Evolutionary conservation across 2,797 vertebrate species (phyloP).

Genomic region (Ara ararauna): DNA sequence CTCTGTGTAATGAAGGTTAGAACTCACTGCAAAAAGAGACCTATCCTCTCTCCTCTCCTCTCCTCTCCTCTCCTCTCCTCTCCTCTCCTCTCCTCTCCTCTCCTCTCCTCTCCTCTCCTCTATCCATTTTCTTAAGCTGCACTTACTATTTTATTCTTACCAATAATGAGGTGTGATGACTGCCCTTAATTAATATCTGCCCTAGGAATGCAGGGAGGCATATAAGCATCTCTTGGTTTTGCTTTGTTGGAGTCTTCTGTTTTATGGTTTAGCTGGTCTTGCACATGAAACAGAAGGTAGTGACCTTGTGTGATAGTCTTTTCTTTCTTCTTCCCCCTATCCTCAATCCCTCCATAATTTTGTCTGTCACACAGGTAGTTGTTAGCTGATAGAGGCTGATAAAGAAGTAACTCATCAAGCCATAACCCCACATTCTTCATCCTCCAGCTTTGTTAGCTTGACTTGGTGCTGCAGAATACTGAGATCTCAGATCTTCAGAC

Average conservation of each 20-base stretch:
- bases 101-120: background rate
- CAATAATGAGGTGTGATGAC: background rate
- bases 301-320: background rate
- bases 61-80: background rate
- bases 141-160: background rate
- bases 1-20: background rate
- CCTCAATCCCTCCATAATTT: background rate
- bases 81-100: too few relatives aligned
- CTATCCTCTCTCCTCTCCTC: background rate
- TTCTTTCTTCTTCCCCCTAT: background rate
- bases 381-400: background rate
- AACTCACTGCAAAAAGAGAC: background rate
- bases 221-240: background rate
- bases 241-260: background rate
- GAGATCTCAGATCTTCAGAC: background rate
- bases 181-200: background rate
- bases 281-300: background rate
- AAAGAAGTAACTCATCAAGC: background rate
- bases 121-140: background rate
- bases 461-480: background rate
- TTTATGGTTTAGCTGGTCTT: background rate
- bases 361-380: background rate
- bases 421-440: background rate
- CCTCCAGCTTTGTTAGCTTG: background rate
- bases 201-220: background rate